These are phyloP conservation scores for Cyanoramphus novaezelandiae DNA, from an alignment of 2,113 vertebrate species.

Conservation along the genomic window DNA sequence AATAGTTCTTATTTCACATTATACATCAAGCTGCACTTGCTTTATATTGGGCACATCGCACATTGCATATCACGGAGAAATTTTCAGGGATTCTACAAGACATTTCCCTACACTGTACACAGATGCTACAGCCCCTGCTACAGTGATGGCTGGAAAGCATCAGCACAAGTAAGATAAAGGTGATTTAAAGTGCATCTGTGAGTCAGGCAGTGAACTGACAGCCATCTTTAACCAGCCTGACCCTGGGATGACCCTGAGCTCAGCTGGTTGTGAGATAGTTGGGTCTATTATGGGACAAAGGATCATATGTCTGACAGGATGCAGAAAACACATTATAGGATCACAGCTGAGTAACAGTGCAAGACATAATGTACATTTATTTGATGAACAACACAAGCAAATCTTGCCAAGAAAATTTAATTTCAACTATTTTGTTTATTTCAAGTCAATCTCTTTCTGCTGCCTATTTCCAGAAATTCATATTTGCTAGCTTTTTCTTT, in stretches of 20 bases:
- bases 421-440: constrained; percentile 67
- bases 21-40: background rate
- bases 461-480: constrained; percentile 30
- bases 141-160: constrained; percentile 66
- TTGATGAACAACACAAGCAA: constrained; percentile 59
- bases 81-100: background rate
- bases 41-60: background rate
- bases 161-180: constrained; percentile 75
- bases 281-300: constrained; percentile 70
- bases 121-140: constrained; percentile 41
- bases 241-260: constrained; percentile 79
- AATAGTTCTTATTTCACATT: constrained; percentile 48
- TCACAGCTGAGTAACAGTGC: constrained; percentile 70
- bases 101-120: background rate
- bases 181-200: constrained; percentile 70
- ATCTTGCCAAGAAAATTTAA: constrained; percentile 63
- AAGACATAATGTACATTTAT: constrained; percentile 52
- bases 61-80: background rate
- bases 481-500: constrained; percentile 31
- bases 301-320: constrained; percentile 75
- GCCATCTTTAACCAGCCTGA: constrained; percentile 80
- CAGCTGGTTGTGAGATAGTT: constrained; percentile 76
- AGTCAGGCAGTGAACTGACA: constrained; percentile 75
- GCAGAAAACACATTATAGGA: constrained; percentile 64
- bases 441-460: constrained; percentile 42